phyloP scores from a whole-genome alignment of 2,113 vertebrate genomes.

The Chloebia gouldiae region DNA sequence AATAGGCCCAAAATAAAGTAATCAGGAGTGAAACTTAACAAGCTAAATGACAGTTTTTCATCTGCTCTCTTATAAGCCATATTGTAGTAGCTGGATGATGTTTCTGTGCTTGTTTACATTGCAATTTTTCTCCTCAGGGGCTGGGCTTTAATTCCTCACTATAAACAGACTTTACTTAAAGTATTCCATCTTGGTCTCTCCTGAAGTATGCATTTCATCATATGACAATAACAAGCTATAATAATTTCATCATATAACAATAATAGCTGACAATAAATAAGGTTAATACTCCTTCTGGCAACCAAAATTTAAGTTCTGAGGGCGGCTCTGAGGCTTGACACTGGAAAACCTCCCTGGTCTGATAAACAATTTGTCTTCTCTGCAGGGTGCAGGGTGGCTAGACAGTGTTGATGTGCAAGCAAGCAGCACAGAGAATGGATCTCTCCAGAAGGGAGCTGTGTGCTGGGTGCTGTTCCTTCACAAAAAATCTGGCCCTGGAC shows the following conservation, averaged over 20 bases:
- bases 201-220: background rate
- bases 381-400: background rate
- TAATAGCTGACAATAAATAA: background rate
- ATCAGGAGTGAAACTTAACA: background rate
- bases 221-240: background rate
- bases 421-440: background rate
- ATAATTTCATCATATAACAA: background rate
- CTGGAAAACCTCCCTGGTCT: background rate
- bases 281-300: background rate
- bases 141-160: background rate
- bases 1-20: background rate
- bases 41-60: background rate
- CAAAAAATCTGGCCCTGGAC: background rate
- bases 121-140: background rate
- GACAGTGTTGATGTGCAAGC: background rate
- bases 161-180: background rate
- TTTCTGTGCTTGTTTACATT: background rate
- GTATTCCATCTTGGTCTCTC: background rate
- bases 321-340: background rate
- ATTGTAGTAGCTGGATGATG: background rate
- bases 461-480: background rate
- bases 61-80: background rate
- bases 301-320: background rate
- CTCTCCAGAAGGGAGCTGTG: rapidly evolving
- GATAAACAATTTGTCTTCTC: background rate